Conservation (phyloP, 2,113 vertebrate genomes). For the Gnathonemus echidnorhynchus region DNA sequence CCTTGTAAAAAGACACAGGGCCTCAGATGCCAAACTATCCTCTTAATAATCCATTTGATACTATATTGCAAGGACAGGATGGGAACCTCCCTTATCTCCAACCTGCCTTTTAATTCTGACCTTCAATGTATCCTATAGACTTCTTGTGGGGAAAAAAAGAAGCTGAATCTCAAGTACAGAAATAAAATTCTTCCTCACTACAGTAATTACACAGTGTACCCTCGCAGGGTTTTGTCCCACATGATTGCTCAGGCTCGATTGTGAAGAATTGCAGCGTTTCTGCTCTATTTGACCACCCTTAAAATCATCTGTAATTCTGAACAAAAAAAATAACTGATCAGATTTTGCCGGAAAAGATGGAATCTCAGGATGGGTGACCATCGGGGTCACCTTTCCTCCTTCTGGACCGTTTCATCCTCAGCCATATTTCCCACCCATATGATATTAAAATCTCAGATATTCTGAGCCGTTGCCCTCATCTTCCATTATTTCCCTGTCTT, state of each 20-base stretch:
- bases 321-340: slow-evolving; percentile 4
- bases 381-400: background rate
- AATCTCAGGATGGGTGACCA: background rate
- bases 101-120: background rate
- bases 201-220: slow-evolving; percentile 6
- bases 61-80: background rate
- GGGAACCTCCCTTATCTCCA: background rate
- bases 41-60: background rate
- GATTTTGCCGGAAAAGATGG: background rate
- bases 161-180: background rate
- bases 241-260: background rate
- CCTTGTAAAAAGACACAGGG: background rate
- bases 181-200: slow-evolving; percentile 6
- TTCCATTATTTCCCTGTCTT: background rate
- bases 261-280: background rate
- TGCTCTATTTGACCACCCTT: background rate
- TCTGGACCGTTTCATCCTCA: background rate
- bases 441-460: background rate
- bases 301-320: background rate
- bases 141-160: background rate
- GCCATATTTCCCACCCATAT: background rate
- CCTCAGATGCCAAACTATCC: background rate
- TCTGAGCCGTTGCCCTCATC: background rate
- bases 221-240: background rate
- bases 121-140: background rate